These are phyloP conservation scores for Palythoa caribaeorum DNA, from an alignment of 92 coral and sea anemone species.

Conservation along the genomic window DNA sequence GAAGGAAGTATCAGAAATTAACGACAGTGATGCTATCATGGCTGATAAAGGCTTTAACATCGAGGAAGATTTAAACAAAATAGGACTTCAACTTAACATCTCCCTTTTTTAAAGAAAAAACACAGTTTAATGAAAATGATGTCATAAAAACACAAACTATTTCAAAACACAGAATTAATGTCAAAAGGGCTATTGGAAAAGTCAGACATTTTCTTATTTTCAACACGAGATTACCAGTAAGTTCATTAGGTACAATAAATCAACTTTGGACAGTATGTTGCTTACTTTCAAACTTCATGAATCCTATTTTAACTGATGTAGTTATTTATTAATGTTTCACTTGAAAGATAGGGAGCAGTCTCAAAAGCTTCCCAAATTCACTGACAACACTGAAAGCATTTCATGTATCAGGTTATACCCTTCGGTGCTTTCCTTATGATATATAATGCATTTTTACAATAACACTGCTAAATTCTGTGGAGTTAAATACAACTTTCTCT, in stretches of 20 bases:
- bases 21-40: no score
- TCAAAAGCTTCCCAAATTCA: slow-evolving; percentile 14
- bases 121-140: slow-evolving; percentile 56
- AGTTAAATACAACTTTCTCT: no score
- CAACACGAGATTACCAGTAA: slow-evolving; percentile 51
- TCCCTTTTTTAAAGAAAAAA: slow-evolving; percentile 34
- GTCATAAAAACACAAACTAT: slow-evolving; percentile 56
- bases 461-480: no score
- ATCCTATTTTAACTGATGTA: slow-evolving; percentile 53
- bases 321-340: slow-evolving; percentile 21
- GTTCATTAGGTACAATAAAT: slow-evolving; percentile 58
- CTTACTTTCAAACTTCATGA: slow-evolving; percentile 53
- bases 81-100: slow-evolving; percentile 48
- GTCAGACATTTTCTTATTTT: slow-evolving; percentile 51
- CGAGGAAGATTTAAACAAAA: slow-evolving; percentile 39
- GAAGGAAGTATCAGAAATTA: no score
- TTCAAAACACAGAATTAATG: slow-evolving; percentile 56
- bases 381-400: slow-evolving; percentile 2
- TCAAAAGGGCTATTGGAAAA: slow-evolving; percentile 59
- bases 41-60: slow-evolving; percentile 47
- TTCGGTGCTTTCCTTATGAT: not conserved
- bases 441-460: not conserved
- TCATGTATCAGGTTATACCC: not conserved
- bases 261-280: slow-evolving; percentile 35
- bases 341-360: slow-evolving; percentile 17